Base-by-base conservation (phyloP, 1,140 invertebrate species). In the Meloidogyne floridensis region DNA sequence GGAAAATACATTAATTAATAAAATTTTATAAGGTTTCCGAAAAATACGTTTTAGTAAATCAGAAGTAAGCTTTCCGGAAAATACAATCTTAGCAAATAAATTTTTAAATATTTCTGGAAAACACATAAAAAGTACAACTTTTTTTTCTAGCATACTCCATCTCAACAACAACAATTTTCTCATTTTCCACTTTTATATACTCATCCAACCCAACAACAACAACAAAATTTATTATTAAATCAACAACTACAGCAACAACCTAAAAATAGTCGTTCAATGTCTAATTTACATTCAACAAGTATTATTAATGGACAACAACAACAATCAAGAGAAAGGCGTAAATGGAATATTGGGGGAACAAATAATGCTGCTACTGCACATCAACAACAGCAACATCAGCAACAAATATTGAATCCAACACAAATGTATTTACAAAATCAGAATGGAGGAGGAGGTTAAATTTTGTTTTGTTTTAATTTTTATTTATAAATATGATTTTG, bases 191-290 rank as follows among this genome's bases (percentile, higher is more conserved):
- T 72, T 9, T 79, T 71, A 15, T 72, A 72, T 72, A 51, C 77
- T 54, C n/a, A 47, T 5, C n/a, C 71, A 42, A 53, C 42, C 15
- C 80, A 80, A 42, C 72, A 80, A 47, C 79, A 80, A 74, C 79
- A 80, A 54, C 75, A 53, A 53, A n/a, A 80, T n/a, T 15, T 72
- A 32, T 47, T 47, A 73, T 79, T 71, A 32, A 69, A 72, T 72
- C 42, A 5, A 51, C 47, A 9, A 15, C 73, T 53, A 42, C 72
- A 42, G 5, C 73, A 75, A n/a, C 20, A 42, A 80, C 70, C n/a
- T 42, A 53, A 42, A 80, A 51, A 53, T 72, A 83, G 80, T 73
- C 79, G 85, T 10, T 86, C 85, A 51, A 87, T 86, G 86, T 86
- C 85, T 20, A 86, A 87, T 72, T 70, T 86, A 69, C 79, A 84